Conservation (phyloP, 2,888 invertebrate species). For the Zaprionus bogoriensis region DNA sequence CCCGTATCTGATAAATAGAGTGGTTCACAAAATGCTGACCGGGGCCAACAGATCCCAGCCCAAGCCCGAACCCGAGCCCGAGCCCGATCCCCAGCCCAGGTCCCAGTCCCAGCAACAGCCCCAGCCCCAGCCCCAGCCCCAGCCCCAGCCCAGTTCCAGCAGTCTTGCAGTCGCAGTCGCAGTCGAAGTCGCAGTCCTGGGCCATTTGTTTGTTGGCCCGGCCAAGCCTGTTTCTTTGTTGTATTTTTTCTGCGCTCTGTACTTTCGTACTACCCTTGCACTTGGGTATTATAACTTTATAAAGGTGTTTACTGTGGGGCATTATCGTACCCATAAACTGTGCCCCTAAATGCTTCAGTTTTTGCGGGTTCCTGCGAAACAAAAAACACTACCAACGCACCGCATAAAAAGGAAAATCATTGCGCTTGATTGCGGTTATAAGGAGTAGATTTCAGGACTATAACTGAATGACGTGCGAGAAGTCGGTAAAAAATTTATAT, state of each 20-base stretch:
- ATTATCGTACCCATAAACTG: conserved; percentile 29
- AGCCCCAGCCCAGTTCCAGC: not conserved
- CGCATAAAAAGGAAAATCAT: not conserved
- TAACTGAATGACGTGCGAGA: not conserved
- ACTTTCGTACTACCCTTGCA: conserved; percentile 29
- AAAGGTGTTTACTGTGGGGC: conserved; percentile 19
- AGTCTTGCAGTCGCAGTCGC: too few species aligned
- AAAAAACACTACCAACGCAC: not conserved
- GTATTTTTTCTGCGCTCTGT: conserved; percentile 10
- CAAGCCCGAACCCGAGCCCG: conserved; percentile 23
- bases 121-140: not conserved
- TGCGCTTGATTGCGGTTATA: not conserved
- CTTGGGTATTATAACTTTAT: conserved; percentile 28
- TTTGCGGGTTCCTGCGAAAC: not conserved
- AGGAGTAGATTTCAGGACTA: not conserved
- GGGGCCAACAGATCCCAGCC: conserved; percentile 39
- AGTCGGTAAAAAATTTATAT: not conserved
- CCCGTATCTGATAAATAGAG: conserved; percentile 78
- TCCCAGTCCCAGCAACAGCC: conserved; percentile 22
- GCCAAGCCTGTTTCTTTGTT: conserved; percentile 73
- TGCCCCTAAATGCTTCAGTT: not conserved
- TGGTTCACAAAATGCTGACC: conserved; percentile 80
- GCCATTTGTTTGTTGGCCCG: conserved; percentile 68
- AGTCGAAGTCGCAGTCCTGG: conserved; percentile 51
- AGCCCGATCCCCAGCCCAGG: not conserved